Percentiles rank a stretch among this genome's conserved stretches.
phyloP scores from a whole-genome alignment of 1,140 invertebrate species.

The Procambarus clarkii region DNA sequence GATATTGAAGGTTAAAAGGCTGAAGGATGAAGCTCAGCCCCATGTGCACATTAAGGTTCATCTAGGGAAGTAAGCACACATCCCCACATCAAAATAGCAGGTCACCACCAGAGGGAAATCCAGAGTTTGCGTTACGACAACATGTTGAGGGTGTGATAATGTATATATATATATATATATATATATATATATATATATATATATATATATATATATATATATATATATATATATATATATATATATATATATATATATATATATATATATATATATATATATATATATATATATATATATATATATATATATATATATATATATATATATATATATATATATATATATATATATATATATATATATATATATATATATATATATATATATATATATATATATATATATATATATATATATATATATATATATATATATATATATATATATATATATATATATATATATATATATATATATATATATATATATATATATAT shows the following conservation, averaged over 20 bases:
- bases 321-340: too few relatives aligned
- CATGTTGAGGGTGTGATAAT: too few relatives aligned
- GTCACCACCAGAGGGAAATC: not conserved
- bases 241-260: not conserved
- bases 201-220: conserved; percentile 37
- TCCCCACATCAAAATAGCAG: too few relatives aligned
- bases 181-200: conserved; percentile 37
- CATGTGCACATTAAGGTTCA: too few relatives aligned
- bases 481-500: not conserved
- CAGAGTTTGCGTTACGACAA: not conserved
- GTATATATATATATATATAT: too few relatives aligned
- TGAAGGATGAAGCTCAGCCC: too few relatives aligned
- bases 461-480: not conserved
- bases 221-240: conserved; percentile 24
- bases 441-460: conserved; percentile 2
- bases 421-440: not conserved
- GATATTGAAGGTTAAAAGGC: too few relatives aligned
- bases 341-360: too few relatives aligned
- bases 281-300: too few relatives aligned
- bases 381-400: conserved; percentile 32
- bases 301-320: too few relatives aligned
- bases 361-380: conserved; percentile 37
- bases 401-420: not conserved
- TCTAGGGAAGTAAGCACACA: too few relatives aligned
- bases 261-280: not conserved